phyloP scores from a whole-genome alignment of 2,888 invertebrate genomes.

The Apamea epomidion region DNA sequence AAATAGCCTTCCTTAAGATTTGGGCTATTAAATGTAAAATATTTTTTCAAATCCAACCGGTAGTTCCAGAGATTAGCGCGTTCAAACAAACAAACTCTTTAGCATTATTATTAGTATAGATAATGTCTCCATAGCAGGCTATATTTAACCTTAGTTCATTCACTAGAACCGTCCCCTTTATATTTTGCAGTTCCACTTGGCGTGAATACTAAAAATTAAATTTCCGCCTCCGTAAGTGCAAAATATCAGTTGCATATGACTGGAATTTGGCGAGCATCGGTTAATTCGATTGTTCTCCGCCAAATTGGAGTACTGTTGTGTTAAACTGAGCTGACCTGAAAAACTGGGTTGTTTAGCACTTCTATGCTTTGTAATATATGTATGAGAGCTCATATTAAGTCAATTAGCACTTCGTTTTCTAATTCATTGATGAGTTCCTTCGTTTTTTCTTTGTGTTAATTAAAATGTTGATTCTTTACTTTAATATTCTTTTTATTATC shows the following conservation, averaged over 20 bases:
- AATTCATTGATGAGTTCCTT: constrained; percentile 24
- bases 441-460: neutral
- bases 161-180: neutral
- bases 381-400: constrained; percentile 35
- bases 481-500: constrained; percentile 20
- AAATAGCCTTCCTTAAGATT: too few relatives aligned
- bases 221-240: constrained; percentile 22
- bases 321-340: constrained; percentile 43
- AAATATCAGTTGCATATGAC: constrained; percentile 44
- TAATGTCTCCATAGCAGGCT: too few relatives aligned
- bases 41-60: too few relatives aligned
- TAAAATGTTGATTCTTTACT: neutral
- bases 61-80: too few relatives aligned
- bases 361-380: neutral
- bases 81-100: too few relatives aligned
- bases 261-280: constrained; percentile 46
- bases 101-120: too few relatives aligned
- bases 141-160: neutral
- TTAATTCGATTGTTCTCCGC: constrained; percentile 50
- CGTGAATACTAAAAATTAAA: constrained; percentile 25
- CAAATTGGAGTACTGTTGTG: constrained; percentile 50
- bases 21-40: too few relatives aligned
- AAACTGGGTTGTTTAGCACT: constrained; percentile 50
- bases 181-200: constrained; percentile 33
- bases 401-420: constrained; percentile 51